A percentile compares a stretch with the other conserved stretches of the same genome.
These are phyloP conservation scores for Thunnus albacares DNA, from an alignment of 2,797 vertebrate genomes.

Conservation along the genomic window DNA sequence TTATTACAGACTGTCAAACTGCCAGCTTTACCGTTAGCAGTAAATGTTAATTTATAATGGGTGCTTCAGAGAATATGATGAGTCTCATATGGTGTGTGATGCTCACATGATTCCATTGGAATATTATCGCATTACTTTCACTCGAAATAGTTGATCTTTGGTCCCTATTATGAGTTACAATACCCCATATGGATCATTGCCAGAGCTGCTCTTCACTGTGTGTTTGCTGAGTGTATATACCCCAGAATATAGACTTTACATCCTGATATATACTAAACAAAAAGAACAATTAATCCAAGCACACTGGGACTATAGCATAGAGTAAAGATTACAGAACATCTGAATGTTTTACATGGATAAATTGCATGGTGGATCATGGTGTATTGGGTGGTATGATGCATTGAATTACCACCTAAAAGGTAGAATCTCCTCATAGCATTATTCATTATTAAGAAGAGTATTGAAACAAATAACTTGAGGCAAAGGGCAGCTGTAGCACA, in stretches of 20 bases:
- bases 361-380: neutral
- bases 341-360: neutral
- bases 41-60: neutral
- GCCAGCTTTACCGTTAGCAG: neutral
- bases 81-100: neutral
- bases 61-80: neutral
- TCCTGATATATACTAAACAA: neutral
- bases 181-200: neutral
- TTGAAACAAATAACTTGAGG: neutral
- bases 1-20: neutral
- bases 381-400: neutral
- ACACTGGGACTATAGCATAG: neutral
- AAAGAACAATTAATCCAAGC: neutral
- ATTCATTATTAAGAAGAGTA: neutral
- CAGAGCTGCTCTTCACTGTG: neutral
- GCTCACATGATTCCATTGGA: neutral
- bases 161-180: neutral
- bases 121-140: slow-evolving; percentile 18
- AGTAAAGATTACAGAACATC: no score
- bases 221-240: neutral
- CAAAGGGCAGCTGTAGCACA: neutral
- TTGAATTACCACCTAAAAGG: neutral
- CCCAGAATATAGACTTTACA: neutral
- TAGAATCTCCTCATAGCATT: neutral
- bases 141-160: neutral